phyloP scores from a whole-genome alignment of 2,888 invertebrate genomes.

The Sarcophaga variegata region DNA sequence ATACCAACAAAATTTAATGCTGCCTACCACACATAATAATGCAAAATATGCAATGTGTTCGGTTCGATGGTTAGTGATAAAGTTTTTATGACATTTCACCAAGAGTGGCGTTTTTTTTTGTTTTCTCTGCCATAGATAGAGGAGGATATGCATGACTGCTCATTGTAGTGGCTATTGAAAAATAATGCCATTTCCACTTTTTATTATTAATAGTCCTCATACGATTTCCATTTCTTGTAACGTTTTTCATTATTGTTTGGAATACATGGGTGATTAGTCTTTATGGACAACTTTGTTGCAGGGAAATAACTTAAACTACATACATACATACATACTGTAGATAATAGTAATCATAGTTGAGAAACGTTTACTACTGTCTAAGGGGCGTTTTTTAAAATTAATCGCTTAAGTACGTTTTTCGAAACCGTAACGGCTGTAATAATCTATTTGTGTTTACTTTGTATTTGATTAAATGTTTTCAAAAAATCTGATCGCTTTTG shows the following conservation, averaged over 20 bases:
- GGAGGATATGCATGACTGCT: constrained; percentile 55
- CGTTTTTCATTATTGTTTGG: background rate
- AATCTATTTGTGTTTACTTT: background rate
- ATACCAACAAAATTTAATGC: constrained; percentile 1
- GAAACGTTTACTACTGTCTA: background rate
- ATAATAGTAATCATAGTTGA: no score
- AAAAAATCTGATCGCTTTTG: no score
- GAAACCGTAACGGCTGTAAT: background rate
- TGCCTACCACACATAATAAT: background rate
- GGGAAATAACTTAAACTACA: constrained; percentile 5
- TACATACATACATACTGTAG: background rate
- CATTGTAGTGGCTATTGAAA: constrained; percentile 52
- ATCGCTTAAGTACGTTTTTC: background rate
- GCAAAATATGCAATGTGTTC: constrained; percentile 17
- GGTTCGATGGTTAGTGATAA: constrained; percentile 41
- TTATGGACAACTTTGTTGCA: background rate
- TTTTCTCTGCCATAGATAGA: background rate
- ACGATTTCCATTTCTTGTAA: background rate
- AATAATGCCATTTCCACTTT: constrained; percentile 26
- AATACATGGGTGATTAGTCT: no score
- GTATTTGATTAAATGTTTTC: background rate
- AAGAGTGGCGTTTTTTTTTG: background rate
- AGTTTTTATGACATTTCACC: constrained; percentile 41
- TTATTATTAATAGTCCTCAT: constrained; percentile 19
- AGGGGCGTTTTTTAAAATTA: background rate